Conservation (phyloP, 2,113 vertebrate genomes). For the Meles meles region DNA sequence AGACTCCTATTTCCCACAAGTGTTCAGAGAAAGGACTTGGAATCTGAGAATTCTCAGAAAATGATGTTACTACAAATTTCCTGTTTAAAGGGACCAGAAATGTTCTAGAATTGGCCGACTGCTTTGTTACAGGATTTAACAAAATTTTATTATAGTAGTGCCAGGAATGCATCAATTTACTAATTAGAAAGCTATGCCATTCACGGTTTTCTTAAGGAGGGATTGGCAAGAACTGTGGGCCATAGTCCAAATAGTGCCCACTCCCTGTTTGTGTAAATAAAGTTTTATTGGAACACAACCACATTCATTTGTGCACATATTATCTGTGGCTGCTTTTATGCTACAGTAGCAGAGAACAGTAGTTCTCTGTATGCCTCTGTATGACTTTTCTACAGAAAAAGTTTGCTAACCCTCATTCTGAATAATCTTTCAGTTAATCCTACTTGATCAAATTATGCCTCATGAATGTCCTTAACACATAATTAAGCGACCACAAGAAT, state of each 20-base stretch:
- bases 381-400: not conserved
- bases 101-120: not conserved
- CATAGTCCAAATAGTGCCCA: not conserved
- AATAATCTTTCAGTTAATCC: not conserved
- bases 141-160: not conserved
- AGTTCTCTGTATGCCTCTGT: not conserved
- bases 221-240: not conserved
- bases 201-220: not conserved
- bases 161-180: not conserved
- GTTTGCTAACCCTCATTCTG: not conserved
- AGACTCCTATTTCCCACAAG: not conserved
- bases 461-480: not conserved
- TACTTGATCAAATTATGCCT: not conserved
- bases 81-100: not conserved
- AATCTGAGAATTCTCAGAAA: conserved; percentile 7
- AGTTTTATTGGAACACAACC: conserved; percentile 43
- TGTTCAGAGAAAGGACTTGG: not conserved
- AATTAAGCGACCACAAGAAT: not conserved
- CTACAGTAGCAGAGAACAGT: not conserved
- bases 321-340: not conserved
- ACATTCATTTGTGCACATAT: not conserved
- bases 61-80: not conserved
- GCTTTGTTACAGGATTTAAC: conserved; percentile 10
- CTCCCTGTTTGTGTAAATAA: conserved; percentile 22
- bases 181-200: not conserved